Percentiles rank a stretch among this genome's conserved stretches.
phyloP scores from a whole-genome alignment of 1,140 invertebrate species.

The Drosophila rufa region DNA sequence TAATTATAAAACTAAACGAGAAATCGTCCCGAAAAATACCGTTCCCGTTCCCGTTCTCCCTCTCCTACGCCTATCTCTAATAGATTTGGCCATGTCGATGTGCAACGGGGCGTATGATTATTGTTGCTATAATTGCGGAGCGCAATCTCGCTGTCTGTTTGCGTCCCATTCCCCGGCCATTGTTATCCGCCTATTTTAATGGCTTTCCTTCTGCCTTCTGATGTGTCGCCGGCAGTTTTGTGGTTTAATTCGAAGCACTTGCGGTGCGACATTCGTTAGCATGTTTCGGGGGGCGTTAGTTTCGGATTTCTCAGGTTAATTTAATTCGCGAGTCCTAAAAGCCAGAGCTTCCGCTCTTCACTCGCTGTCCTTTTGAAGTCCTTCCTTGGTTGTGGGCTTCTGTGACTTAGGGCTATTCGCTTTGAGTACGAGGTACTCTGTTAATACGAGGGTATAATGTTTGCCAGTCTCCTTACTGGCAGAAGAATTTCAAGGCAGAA shows the following conservation, averaged over 20 bases:
- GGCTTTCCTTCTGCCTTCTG: slow-evolving; percentile 50
- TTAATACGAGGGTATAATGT: no score
- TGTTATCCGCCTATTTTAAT: slow-evolving; percentile 61
- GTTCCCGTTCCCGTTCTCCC: background rate
- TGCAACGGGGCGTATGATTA: slow-evolving; percentile 81
- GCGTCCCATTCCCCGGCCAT: slow-evolving; percentile 4
- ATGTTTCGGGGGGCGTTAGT: slow-evolving; percentile 52
- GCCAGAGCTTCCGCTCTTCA: background rate
- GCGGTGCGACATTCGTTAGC: slow-evolving; percentile 47
- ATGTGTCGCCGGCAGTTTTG: slow-evolving; percentile 45
- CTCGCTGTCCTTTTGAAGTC: slow-evolving; percentile 11
- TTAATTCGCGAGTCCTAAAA: slow-evolving; percentile 25
- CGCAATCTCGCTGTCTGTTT: slow-evolving; percentile 29
- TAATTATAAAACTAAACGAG: slow-evolving; percentile 79
- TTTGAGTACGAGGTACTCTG: slow-evolving; percentile 2
- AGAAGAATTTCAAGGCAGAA: no score
- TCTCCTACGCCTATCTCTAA: slow-evolving; percentile 54
- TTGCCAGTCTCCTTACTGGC: no score
- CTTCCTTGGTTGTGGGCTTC: slow-evolving; percentile 3
- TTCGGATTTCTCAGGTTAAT: slow-evolving; percentile 22
- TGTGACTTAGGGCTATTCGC: slow-evolving; percentile 38
- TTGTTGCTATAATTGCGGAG: slow-evolving; percentile 72
- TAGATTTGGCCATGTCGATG: slow-evolving; percentile 66
- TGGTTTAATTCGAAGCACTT: slow-evolving; percentile 48
- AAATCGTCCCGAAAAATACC: slow-evolving; percentile 37